phyloP scores from a whole-genome alignment of 2,113 vertebrate species.

The Galbula dea region DNA sequence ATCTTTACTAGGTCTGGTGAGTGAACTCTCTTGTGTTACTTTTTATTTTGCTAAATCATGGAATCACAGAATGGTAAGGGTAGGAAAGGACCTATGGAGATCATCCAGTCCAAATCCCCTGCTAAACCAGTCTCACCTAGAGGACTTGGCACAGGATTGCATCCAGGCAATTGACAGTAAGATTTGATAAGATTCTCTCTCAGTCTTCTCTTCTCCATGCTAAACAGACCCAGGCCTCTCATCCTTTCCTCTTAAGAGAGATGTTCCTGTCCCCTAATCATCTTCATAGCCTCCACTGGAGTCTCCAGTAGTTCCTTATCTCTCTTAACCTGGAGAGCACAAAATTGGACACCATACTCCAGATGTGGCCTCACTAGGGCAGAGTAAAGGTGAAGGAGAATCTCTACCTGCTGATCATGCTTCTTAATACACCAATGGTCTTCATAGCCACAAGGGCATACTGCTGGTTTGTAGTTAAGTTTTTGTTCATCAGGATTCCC shows the following conservation, averaged over 20 bases:
- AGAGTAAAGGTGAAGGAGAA: background rate
- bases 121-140: background rate
- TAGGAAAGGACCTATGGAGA: background rate
- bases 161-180: background rate
- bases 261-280: background rate
- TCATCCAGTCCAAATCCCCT: background rate
- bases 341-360: background rate
- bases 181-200: background rate
- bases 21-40: background rate
- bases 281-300: background rate
- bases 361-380: background rate
- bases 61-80: background rate
- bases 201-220: background rate
- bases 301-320: background rate
- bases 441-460: background rate
- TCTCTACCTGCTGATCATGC: background rate
- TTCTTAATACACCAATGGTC: background rate
- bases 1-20: background rate
- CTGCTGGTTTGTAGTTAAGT: background rate
- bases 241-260: background rate
- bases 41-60: background rate
- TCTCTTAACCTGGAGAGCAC: background rate
- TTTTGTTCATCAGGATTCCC: background rate
- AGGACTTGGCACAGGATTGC: background rate
- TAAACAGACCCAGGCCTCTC: background rate